phyloP scores from a whole-genome alignment of 92 coral and sea anemone species.

The Montipora capitata region DNA sequence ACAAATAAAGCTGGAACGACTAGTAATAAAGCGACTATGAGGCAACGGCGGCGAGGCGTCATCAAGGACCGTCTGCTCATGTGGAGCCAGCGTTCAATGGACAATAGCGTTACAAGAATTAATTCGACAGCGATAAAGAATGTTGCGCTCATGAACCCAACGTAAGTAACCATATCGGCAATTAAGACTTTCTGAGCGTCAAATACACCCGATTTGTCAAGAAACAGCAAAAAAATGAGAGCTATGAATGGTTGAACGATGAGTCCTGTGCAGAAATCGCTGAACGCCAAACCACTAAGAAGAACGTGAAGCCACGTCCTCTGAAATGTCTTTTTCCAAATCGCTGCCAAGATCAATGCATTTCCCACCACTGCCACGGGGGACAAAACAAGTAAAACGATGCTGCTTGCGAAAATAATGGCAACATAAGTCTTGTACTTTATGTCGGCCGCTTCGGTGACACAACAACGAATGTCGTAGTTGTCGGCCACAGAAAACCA shows the following conservation, averaged over 20 bases:
- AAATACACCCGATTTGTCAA: not conserved
- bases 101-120: not conserved
- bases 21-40: not conserved
- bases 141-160: too few relatives aligned
- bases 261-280: constrained; percentile 1
- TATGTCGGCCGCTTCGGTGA: too few relatives aligned
- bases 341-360: too few relatives aligned
- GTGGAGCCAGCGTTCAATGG: constrained; percentile 9
- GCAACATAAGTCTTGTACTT: too few relatives aligned
- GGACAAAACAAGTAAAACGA: not conserved
- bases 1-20: not conserved
- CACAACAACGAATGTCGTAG: too few relatives aligned
- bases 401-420: not conserved
- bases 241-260: not conserved
- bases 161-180: too few relatives aligned
- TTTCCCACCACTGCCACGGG: constrained; percentile 12
- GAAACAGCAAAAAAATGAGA: not conserved
- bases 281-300: not conserved
- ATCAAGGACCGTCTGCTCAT: not conserved
- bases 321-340: too few relatives aligned
- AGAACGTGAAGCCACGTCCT: not conserved
- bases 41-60: not conserved
- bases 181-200: not conserved
- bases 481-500: too few relatives aligned
- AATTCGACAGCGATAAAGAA: too few relatives aligned